These are phyloP conservation scores for Probosciger aterrimus DNA, from an alignment of 2,113 vertebrate genomes.

Conservation along the genomic window DNA sequence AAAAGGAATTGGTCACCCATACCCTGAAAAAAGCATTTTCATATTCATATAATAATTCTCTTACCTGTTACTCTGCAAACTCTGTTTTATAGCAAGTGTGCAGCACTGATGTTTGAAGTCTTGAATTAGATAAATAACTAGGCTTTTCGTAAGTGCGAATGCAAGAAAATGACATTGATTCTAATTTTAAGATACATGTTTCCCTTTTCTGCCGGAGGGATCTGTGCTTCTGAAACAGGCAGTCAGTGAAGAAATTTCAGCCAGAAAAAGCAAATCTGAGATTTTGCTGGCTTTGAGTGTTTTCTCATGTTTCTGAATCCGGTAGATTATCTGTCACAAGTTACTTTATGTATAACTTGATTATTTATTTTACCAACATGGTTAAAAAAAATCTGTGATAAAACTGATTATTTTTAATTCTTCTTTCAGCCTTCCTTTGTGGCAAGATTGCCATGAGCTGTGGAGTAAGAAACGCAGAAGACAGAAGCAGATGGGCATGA, in stretches of 20 bases:
- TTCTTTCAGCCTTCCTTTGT: slow-evolving; percentile 88
- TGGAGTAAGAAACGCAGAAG: slow-evolving; percentile 98
- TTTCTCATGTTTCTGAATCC: not conserved
- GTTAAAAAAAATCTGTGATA: not conserved
- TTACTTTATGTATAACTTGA: not conserved
- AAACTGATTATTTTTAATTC: not conserved
- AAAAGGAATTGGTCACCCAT: not conserved
- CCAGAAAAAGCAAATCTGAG: not conserved
- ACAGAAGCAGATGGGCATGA: slow-evolving; percentile 94
- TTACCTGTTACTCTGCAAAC: not conserved
- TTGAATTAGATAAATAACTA: not conserved
- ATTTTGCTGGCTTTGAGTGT: not conserved
- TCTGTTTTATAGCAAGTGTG: not conserved
- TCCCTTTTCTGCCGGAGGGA: not conserved
- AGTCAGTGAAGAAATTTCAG: not conserved
- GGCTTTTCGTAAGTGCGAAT: not conserved
- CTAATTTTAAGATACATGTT: not conserved
- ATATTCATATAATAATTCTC: not conserved
- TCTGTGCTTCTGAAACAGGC: not conserved
- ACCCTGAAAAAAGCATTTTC: not conserved
- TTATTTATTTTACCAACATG: not conserved
- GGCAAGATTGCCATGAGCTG: slow-evolving; percentile 98
- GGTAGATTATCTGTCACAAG: not conserved
- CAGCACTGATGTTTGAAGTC: not conserved
- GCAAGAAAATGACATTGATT: not conserved